These are phyloP conservation scores for Sturnus vulgaris DNA, from an alignment of 2,113 vertebrate species.

Conservation along the genomic window DNA sequence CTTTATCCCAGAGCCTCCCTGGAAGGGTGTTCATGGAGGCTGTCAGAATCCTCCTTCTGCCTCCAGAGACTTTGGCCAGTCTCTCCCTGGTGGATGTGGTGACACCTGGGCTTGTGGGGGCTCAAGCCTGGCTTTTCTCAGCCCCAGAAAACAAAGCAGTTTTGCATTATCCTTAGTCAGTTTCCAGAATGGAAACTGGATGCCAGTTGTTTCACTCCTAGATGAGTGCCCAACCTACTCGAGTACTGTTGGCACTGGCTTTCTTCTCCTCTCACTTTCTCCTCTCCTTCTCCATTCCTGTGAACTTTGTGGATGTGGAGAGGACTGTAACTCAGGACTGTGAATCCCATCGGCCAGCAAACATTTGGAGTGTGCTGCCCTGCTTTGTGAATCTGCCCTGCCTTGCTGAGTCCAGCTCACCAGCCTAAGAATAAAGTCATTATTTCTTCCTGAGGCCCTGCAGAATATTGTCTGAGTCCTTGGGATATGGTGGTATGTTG, in stretches of 20 bases:
- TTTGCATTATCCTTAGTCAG: not conserved
- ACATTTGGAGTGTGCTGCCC: not conserved
- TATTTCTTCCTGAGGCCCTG: not conserved
- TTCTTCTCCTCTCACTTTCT: not conserved
- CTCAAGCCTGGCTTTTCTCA: not conserved
- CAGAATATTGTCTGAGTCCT: not conserved
- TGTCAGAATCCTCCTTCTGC: not conserved
- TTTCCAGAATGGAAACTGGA: not conserved
- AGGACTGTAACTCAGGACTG: not conserved
- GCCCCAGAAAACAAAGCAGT: not conserved
- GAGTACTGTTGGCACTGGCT: not conserved
- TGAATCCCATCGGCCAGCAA: not conserved
- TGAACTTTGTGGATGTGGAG: fast-evolving
- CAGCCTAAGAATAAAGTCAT: not conserved
- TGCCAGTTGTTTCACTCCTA: not conserved
- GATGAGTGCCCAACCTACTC: not conserved
- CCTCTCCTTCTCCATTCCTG: not conserved
- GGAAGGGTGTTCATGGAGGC: not conserved
- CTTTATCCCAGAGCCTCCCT: not conserved
- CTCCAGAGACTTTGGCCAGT: not conserved
- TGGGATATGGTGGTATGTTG: not conserved
- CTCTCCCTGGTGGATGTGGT: not conserved
- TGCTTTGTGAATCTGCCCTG: not conserved
- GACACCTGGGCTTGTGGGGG: not conserved
- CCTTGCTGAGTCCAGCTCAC: not conserved